Percentiles rank a stretch among this genome's conserved stretches.
phyloP scores from a whole-genome alignment of 2,113 vertebrate genomes.

The Tylochromis polylepis region DNA sequence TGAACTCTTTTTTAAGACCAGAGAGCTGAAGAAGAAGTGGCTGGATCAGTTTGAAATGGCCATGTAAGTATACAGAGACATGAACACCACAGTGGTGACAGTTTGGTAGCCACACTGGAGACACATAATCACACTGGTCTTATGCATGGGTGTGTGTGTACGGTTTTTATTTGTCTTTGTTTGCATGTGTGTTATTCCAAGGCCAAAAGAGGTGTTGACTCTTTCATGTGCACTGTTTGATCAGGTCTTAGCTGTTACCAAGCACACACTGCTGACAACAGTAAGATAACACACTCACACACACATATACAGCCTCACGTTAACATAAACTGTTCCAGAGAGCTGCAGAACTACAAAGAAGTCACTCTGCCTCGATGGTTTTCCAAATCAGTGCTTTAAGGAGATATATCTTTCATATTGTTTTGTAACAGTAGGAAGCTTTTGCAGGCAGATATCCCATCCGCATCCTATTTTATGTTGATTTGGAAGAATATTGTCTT shows the following conservation, averaged over 20 bases:
- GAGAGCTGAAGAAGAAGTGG: conserved; percentile 96
- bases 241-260: conserved; percentile 54
- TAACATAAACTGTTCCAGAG: conserved; percentile 20
- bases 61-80: conserved; percentile 77
- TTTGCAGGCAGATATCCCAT: conserved; percentile 7
- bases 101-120: neutral
- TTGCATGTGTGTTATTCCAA: conserved; percentile 38
- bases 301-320: neutral
- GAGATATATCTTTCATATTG: conserved; percentile 32
- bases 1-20: conserved; percentile 93
- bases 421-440: conserved; percentile 27
- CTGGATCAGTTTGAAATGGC: conserved; percentile 96
- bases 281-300: conserved; percentile 9
- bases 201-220: conserved; percentile 53
- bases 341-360: conserved; percentile 21
- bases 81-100: neutral
- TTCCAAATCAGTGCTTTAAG: conserved; percentile 11
- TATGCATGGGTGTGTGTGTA: neutral
- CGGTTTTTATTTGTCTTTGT: conserved; percentile 19
- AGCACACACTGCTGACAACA: conserved; percentile 44
- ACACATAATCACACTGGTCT: neutral
- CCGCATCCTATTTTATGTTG: conserved; percentile 12
- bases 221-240: conserved; percentile 57
- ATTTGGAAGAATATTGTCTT: conserved; percentile 12
- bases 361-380: neutral